These are phyloP conservation scores for Ispidina lecontei DNA, from an alignment of 2,797 vertebrate species.

Conservation along the genomic window DNA sequence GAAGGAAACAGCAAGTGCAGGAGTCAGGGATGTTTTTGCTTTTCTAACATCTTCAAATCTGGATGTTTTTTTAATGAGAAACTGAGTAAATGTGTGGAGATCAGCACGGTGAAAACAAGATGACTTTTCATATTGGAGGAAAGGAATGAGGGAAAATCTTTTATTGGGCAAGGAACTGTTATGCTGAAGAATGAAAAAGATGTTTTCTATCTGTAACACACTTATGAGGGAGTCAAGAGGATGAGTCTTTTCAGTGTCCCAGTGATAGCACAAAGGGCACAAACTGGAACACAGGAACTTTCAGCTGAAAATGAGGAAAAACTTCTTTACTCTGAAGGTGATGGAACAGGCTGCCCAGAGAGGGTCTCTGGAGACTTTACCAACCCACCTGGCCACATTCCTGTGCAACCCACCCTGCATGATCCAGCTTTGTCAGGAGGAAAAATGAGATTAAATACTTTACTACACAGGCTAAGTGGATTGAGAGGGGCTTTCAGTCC, in stretches of 20 bases:
- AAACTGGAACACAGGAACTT: background rate
- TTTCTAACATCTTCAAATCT: background rate
- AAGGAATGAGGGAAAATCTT: background rate
- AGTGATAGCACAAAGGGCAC: background rate
- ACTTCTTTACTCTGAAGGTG: no score
- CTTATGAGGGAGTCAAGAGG: background rate
- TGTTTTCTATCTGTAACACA: background rate
- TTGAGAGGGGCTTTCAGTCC: background rate
- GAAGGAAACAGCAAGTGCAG: background rate
- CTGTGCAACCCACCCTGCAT: background rate
- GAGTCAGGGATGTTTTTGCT: background rate
- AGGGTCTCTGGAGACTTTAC: background rate
- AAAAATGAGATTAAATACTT: constrained; percentile 27
- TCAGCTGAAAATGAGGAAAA: background rate
- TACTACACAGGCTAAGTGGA: background rate
- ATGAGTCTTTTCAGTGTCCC: background rate
- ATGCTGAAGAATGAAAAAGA: background rate
- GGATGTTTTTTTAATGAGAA: background rate
- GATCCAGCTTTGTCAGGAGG: background rate
- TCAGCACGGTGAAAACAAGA: background rate
- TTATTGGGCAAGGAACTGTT: background rate
- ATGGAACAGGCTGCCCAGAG: no score
- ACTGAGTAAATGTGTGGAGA: background rate
- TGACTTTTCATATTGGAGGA: background rate
- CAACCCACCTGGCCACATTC: background rate